Evolutionary conservation across 1,140 invertebrate genomes (phyloP).

Genomic region (Daktulosphaira vitifoliae): DNA sequence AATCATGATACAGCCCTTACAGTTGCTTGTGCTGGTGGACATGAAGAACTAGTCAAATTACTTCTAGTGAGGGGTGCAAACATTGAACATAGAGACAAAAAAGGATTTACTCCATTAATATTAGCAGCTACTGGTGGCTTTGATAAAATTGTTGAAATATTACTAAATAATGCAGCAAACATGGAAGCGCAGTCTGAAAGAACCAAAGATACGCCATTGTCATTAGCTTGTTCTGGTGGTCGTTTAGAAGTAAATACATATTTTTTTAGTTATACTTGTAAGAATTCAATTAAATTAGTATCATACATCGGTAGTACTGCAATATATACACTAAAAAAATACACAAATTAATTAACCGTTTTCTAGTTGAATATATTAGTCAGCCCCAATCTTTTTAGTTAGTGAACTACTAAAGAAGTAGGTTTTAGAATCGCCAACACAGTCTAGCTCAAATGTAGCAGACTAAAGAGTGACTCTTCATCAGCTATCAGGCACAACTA

Average conservation of each 20-base stretch:
- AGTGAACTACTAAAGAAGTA: too few species aligned
- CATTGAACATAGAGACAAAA: conserved; percentile 97
- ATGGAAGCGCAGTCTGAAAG: conserved; percentile 97
- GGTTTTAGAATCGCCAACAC: too few species aligned
- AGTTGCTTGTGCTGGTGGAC: conserved; percentile 91
- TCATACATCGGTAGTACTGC: too few species aligned
- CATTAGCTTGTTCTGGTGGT: conserved; percentile 93
- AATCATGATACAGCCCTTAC: conserved; percentile 98
- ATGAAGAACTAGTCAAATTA: conserved; percentile 88
- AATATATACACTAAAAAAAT: too few species aligned
- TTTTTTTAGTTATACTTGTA: too few species aligned
- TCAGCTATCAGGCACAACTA: too few species aligned
- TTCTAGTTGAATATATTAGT: too few species aligned
- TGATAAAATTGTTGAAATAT: conserved; percentile 85
- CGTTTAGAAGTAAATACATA: conserved; percentile 63
- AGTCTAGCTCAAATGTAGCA: too few species aligned
- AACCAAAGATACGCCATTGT: conserved; percentile 97
- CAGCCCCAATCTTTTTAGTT: too few species aligned
- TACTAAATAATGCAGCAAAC: conserved; percentile 85
- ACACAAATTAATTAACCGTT: too few species aligned
- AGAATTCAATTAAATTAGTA: too few species aligned
- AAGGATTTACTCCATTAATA: conserved; percentile 96
- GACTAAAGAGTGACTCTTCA: too few species aligned
- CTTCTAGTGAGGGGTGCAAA: conserved; percentile 81
- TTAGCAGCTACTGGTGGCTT: conserved; percentile 95